phyloP scores from a whole-genome alignment of 1,140 invertebrate species.

The Tribolium madens region DNA sequence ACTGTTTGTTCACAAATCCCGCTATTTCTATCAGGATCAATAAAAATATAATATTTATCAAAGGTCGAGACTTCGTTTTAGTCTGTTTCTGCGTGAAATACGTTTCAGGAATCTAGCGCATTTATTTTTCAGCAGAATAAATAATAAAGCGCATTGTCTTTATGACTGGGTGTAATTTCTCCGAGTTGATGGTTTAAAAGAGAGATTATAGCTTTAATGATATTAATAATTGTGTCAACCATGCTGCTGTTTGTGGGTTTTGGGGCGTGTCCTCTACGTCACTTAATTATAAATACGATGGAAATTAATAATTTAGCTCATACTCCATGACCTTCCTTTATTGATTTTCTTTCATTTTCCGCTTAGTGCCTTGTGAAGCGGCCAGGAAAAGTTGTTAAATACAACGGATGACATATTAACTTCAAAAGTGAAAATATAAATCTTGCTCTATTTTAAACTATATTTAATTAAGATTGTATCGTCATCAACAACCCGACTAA shows the following conservation, averaged over 20 bases:
- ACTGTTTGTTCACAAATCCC: not conserved
- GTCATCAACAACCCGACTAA: not conserved
- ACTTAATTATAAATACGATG: slow-evolving; percentile 22
- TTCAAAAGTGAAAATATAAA: not conserved
- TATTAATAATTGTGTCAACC: not conserved
- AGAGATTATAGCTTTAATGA: not conserved
- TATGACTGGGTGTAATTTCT: not conserved
- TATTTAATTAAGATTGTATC: not conserved
- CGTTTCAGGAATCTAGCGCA: not conserved
- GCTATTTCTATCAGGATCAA: not conserved
- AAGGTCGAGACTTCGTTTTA: slow-evolving; percentile 21
- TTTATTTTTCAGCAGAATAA: not conserved
- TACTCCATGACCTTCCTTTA: slow-evolving; percentile 31
- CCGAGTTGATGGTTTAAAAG: not conserved
- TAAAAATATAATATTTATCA: slow-evolving; percentile 34
- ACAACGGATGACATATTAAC: slow-evolving; percentile 9
- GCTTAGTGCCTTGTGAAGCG: slow-evolving; percentile 23
- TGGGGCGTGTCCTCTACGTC: not conserved
- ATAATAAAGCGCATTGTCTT: not conserved
- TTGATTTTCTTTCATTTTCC: slow-evolving; percentile 36
- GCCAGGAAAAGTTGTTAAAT: slow-evolving; percentile 27
- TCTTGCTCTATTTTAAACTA: not conserved
- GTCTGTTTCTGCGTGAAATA: not conserved
- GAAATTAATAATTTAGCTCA: slow-evolving; percentile 31
- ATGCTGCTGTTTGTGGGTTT: not conserved